Base-by-base conservation (phyloP, 2,888 invertebrate genomes). In the Liodrosophila aerea region DNA sequence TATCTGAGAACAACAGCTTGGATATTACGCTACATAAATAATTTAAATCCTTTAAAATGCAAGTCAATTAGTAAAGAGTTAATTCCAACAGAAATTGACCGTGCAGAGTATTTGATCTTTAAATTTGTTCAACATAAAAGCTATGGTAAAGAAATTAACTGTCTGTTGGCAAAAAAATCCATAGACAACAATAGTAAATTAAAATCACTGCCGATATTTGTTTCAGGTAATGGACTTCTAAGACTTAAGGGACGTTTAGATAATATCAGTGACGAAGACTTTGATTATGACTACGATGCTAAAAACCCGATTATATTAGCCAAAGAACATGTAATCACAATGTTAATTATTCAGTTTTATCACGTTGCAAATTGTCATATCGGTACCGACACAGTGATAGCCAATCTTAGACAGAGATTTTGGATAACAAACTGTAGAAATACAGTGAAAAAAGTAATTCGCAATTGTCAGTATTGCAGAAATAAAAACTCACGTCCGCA, bases 361-460 rank as follows among this genome's bases (percentile, higher is more conserved):
- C 15, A 37, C 4, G 13, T 37, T n/a, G 18, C 9, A 29, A 22
- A 30, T 5, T 22, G 22, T 22, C 22, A 22, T 5, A 22, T 22
- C 22, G 22, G 22, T 22, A 22, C 22, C 5, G 40, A 49, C 16
- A 49, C 49, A 1, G 49, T 49, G 4, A 40, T 49, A 30, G 16
- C 49, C 11, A 40, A 31, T 40, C 16, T 40, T 8, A 18, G 41
- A n/a, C 12, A 50, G 9, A 45, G 36, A 16, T 52, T 52, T 36
- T 52, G 51, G 30, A 43, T 52, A 36, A 37, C 36, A 2, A 37
- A 36, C 4, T 52, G 43, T 43, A 33, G 36, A 2, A 43, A 30
- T 16, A 43, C 43, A 7, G 36, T 52, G 1, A 37, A 52, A 16
- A 43, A 29, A 11, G 7, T 43, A n/a, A 33, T 52, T 29, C 8